phyloP scores from a whole-genome alignment of 2,888 invertebrate genomes.

The Eubasilissa splendida region DNA sequence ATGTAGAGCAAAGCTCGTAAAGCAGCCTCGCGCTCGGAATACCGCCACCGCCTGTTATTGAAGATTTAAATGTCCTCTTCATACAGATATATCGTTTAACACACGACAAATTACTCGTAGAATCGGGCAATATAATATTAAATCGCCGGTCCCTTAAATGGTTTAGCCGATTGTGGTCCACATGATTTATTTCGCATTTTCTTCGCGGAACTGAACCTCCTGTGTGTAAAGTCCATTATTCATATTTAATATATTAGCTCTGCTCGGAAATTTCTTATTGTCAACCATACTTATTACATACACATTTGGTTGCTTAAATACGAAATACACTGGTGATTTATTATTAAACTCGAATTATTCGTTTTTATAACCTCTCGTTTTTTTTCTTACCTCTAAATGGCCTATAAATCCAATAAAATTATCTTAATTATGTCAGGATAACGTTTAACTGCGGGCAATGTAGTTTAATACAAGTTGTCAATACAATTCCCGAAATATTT shows the following conservation, averaged over 20 bases:
- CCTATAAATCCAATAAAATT: no score
- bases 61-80: constrained; percentile 25
- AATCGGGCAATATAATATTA: constrained; percentile 38
- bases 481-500: no score
- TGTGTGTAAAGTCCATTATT: constrained; percentile 55
- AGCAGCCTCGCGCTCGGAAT: not conserved
- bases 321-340: constrained; percentile 11
- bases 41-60: constrained; percentile 1
- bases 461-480: no score
- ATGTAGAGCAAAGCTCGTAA: not conserved
- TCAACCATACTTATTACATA: constrained; percentile 12
- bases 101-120: constrained; percentile 46
- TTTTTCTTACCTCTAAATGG: no score
- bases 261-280: constrained; percentile 25
- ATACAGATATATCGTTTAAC: constrained; percentile 33
- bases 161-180: constrained; percentile 33
- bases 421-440: no score
- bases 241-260: constrained; percentile 48
- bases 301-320: constrained; percentile 9
- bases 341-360: not conserved
- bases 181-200: constrained; percentile 51
- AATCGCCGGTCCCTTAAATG: constrained; percentile 50
- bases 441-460: no score
- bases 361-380: no score
- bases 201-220: constrained; percentile 46